Evolutionary conservation across 2,888 invertebrate genomes (phyloP), one percentile per base, ranked within the genome.

Genomic region (Dorcus hopei): DNA sequence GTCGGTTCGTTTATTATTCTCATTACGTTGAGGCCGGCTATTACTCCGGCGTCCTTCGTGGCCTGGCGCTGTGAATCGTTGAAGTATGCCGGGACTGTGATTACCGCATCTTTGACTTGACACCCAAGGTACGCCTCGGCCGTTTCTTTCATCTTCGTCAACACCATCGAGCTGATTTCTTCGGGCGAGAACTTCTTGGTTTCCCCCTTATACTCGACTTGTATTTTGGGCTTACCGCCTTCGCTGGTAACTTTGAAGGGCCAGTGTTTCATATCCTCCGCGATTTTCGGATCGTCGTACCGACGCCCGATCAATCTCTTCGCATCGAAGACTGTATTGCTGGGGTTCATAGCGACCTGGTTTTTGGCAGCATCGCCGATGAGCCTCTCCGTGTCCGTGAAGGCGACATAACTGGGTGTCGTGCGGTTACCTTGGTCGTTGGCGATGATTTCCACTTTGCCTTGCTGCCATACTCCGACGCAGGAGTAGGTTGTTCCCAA

Each of bases 361-460:
- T 87, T 88, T 76, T 88, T 87, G 51, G 87, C 87, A 6, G 87
- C 86, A 74, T 88, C 87, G 51, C 87, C 87, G 71, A 88, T 84
- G 50, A 88, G 81, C 45, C 87, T 80, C 76, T 88, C 87, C 9
- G 82, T 83, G 74, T 87, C 87, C 7, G 81, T 88, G 77, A 89
- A 89, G 23, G 89, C 89, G 56, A 90, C 89, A 75, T 88, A 89
- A 55, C 87, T 87, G 38, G 93, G 92, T 51, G 93, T 93, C 9
- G 91, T 93, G 54, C 93, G 81, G 77, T 93, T 93, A 62, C 93
- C 93, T 79, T 93, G 91, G 75, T 93, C 92, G 74, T 93, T 94
- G 58, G 93, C 91, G 73, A 93, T 91, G 65, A 92, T 91, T 74
- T 92, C 91, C 68, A 91, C 90, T 77, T 91, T 91, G 51, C 91